Base-by-base conservation (phyloP, 2,888 invertebrate species). In the Mayetiola destructor region DNA sequence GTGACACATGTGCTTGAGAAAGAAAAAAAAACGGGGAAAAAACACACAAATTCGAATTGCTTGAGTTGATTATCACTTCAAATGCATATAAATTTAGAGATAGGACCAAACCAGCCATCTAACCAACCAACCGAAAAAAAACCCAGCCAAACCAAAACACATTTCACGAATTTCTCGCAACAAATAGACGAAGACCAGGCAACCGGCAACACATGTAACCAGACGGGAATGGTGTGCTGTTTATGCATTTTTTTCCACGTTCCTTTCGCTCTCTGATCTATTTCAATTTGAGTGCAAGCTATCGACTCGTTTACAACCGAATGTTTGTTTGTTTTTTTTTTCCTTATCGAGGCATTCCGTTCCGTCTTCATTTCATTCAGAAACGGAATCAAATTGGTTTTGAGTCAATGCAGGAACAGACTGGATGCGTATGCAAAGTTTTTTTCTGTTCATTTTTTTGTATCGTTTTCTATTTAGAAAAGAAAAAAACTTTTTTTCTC, bases 201-300 rank as follows among this genome's bases (percentile, higher is more conserved):
- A 42, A 42, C 21, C 42, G 42, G 42, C 48, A n/a, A 48, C 48
- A 48, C 27, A 48, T 48, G 48, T 27, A 48, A n/a, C 27, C n/a
- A 48, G 23, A 42, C 42, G 2, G n/a, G n/a, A n/a, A n/a, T n/a
- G n/a, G n/a, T n/a, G n/a, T n/a, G n/a, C n/a, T n/a, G n/a, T n/a
- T n/a, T n/a, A n/a, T n/a, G n/a, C n/a, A n/a, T n/a, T n/a, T n/a
- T n/a, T n/a, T n/a, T n/a, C n/a, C n/a, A n/a, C n/a, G n/a, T n/a
- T n/a, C n/a, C n/a, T n/a, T n/a, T 42, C 3, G 42, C 42, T 23
- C 23, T 42, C 23, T 21, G 21, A 23, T 42, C 48, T 48, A 48
- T 48, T 48, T 48, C n/a, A 16, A 27, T 27, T 48, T 27, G 27
- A 48, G 29, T 48, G 48, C 5, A 48, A 27, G 29, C 27, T 48